Evolutionary conservation across 2,113 vertebrate species (phyloP).

Genomic region (Alligator sinensis): DNA sequence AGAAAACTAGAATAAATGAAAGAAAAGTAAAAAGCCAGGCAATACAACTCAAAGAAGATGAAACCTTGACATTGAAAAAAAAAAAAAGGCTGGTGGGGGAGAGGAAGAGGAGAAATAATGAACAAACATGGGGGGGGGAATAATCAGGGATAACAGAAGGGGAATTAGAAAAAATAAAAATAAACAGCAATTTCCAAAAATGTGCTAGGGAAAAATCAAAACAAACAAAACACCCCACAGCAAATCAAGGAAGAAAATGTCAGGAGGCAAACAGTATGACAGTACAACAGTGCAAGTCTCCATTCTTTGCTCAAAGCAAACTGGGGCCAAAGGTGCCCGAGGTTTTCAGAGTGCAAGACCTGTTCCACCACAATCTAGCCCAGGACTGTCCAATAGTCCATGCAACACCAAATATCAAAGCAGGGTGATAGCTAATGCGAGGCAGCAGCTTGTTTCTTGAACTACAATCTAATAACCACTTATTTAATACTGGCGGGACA

Average conservation of each 20-base stretch:
- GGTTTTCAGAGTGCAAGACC: not conserved
- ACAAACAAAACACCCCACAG: not conserved
- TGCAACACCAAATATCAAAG: too few species aligned
- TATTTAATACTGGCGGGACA: not conserved
- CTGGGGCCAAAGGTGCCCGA: not conserved
- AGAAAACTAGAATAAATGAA: conserved; percentile 38
- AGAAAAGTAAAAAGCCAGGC: conserved; percentile 41
- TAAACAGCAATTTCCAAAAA: not conserved
- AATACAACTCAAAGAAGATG: conserved; percentile 52
- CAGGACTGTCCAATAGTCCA: too few species aligned
- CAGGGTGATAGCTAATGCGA: not conserved
- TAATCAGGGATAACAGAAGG: conserved; percentile 16
- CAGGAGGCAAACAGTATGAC: not conserved
- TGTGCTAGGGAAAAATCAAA: not conserved
- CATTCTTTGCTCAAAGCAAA: not conserved
- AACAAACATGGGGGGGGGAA: conserved; percentile 13
- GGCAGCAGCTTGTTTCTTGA: not conserved
- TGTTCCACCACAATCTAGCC: not conserved
- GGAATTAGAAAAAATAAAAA: conserved; percentile 44
- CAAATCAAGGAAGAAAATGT: not conserved
- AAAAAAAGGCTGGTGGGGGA: not conserved
- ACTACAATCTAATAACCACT: not conserved
- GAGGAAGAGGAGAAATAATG: not conserved
- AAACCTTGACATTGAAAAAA: conserved; percentile 38
- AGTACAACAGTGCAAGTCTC: not conserved